A percentile compares a stretch with the other conserved stretches of the same genome.
These are phyloP conservation scores for Megaceryle maxima DNA, from an alignment of 2,113 vertebrate genomes.

Conservation along the genomic window DNA sequence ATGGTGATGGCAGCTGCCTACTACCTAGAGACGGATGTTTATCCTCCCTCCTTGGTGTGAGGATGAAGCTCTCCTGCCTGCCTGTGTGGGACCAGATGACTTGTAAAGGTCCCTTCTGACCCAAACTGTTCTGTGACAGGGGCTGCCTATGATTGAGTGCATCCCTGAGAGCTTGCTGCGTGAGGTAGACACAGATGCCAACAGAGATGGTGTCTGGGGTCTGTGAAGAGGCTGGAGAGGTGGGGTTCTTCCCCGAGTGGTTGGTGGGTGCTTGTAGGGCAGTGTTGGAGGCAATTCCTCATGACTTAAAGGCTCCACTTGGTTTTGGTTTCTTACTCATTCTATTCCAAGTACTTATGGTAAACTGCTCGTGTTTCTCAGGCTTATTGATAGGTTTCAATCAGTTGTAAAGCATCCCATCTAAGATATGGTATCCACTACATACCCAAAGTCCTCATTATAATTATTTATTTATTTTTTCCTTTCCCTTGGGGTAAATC, in stretches of 20 bases:
- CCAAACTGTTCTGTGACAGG: too few relatives aligned
- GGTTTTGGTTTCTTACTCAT: not conserved
- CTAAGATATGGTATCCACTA: too few relatives aligned
- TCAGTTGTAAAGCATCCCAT: not conserved
- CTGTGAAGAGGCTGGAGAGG: not conserved
- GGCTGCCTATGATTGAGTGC: accelerated
- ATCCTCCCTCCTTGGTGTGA: not conserved
- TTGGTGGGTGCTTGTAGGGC: not conserved
- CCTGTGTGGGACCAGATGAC: too few relatives aligned
- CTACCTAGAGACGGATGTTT: not conserved
- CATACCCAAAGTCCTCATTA: not conserved
- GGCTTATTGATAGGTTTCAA: not conserved
- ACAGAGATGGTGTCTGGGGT: too few relatives aligned
- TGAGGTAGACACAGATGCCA: accelerated
- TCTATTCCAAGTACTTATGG: not conserved
- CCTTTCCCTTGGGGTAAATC: not conserved
- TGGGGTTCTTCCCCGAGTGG: not conserved
- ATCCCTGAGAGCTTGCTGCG: accelerated
- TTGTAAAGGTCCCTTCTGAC: too few relatives aligned
- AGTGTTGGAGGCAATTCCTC: accelerated
- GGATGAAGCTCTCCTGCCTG: not conserved
- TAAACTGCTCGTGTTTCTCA: not conserved
- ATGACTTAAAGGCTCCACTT: not conserved
- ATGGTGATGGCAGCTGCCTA: not conserved
- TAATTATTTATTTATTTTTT: not conserved